Evolutionary conservation across 1,140 invertebrate species (phyloP).

Genomic region (Cyphomyrmex costatus): DNA sequence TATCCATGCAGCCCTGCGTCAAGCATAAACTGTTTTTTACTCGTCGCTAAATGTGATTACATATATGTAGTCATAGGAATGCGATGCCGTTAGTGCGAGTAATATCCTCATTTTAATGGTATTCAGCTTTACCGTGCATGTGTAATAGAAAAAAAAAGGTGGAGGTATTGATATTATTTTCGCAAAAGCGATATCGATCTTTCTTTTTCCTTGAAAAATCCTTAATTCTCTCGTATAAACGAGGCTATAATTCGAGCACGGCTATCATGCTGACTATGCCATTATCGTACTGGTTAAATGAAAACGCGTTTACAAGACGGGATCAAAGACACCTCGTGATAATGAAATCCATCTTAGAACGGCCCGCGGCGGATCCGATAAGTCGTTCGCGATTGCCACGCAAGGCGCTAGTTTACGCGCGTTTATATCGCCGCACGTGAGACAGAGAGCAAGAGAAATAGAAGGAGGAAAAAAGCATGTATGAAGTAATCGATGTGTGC

Average conservation of each 20-base stretch:
- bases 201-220: neutral
- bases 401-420: conserved; percentile 30
- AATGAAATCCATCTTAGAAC: conserved; percentile 34
- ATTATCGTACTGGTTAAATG: conserved; percentile 14
- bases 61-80: neutral
- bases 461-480: neutral
- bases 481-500: conserved; percentile 56
- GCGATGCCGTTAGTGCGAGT: neutral
- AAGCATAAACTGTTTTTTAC: conserved; percentile 21
- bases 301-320: neutral
- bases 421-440: conserved; percentile 17
- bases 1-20: neutral
- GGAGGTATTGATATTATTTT: neutral
- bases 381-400: conserved; percentile 24
- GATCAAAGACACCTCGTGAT: conserved; percentile 37
- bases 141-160: no score
- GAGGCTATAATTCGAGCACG: conserved; percentile 8
- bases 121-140: neutral
- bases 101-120: neutral
- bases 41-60: neutral
- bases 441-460: neutral
- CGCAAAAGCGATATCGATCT: neutral
- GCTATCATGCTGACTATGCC: conserved; percentile 23
- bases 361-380: conserved; percentile 31
- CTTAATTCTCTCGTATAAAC: neutral